phyloP scores from a whole-genome alignment of 2,113 vertebrate genomes.

The Sinocyclocheilus anophthalmus region DNA sequence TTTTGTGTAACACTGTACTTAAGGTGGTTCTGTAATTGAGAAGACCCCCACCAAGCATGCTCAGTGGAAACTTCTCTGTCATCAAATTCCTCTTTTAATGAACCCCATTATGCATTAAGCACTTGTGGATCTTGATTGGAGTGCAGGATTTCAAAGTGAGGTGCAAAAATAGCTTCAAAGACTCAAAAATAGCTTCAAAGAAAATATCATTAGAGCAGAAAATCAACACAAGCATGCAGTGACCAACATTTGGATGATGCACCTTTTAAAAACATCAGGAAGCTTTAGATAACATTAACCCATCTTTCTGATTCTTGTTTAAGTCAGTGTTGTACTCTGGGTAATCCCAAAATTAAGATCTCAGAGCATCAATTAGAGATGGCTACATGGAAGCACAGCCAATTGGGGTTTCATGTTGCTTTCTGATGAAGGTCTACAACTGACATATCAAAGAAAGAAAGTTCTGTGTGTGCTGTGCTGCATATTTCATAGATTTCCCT shows the following conservation, averaged over 20 bases:
- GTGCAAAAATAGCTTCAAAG: constrained; percentile 55
- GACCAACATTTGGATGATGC: constrained; percentile 30
- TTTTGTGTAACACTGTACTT: constrained; percentile 17
- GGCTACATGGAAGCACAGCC: neutral
- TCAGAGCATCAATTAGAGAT: constrained; percentile 9
- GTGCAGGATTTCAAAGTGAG: constrained; percentile 49
- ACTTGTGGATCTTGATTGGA: constrained; percentile 45
- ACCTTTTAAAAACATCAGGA: neutral
- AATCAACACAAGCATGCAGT: constrained; percentile 42
- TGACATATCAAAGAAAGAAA: constrained; percentile 10
- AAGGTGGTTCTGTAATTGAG: constrained; percentile 24
- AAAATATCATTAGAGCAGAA: constrained; percentile 47
- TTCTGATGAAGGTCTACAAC: constrained; percentile 19
- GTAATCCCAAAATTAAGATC: constrained; percentile 9
- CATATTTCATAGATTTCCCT: constrained; percentile 22
- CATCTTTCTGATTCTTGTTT: neutral
- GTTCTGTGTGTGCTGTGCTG: neutral
- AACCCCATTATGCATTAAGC: constrained; percentile 43
- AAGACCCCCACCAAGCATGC: constrained; percentile 13
- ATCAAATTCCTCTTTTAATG: constrained; percentile 44
- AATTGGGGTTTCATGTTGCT: neutral
- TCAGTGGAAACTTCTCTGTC: constrained; percentile 26
- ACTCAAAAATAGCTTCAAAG: constrained; percentile 54
- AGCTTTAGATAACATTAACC: neutral
- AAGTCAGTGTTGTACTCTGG: neutral